A percentile compares a stretch with the other conserved stretches of the same genome.
Evolutionary conservation across 2,113 vertebrate genomes (phyloP).

Genomic region (Archilochus colubris): DNA sequence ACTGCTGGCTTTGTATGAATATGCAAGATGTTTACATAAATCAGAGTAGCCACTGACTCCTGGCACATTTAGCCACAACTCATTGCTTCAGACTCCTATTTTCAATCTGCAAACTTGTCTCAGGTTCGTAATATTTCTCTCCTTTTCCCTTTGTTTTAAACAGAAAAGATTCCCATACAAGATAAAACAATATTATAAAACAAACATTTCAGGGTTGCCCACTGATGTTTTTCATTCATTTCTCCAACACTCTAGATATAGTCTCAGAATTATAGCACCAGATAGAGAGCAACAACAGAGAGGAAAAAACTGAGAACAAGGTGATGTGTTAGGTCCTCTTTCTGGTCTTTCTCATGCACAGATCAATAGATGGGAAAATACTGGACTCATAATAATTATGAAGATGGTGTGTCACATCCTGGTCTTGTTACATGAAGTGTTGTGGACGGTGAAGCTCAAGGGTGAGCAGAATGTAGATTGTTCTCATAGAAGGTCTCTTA

Average conservation of each 20-base stretch:
- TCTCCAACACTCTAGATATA: background rate
- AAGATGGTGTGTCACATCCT: background rate
- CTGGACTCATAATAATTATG: background rate
- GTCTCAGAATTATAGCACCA: background rate
- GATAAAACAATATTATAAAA: background rate
- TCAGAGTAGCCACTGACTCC: background rate
- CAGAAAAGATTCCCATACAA: background rate
- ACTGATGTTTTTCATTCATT: background rate
- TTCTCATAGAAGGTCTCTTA: background rate
- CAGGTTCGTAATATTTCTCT: background rate
- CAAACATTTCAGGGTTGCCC: background rate
- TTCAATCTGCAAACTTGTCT: background rate
- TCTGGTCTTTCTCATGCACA: background rate
- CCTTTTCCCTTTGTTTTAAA: background rate
- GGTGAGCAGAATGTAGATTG: background rate
- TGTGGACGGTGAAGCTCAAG: background rate
- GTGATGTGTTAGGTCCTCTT: background rate
- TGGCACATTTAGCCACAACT: background rate
- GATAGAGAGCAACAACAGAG: background rate
- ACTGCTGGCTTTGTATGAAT: background rate
- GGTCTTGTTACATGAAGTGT: background rate
- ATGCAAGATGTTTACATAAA: background rate
- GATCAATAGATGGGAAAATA: background rate
- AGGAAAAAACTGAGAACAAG: background rate
- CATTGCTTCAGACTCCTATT: background rate